A percentile compares a stretch with the other conserved stretches of the same genome.
Evolutionary conservation across 1,140 invertebrate genomes (phyloP).

Genomic region (Rhopalosiphum maidis): DNA sequence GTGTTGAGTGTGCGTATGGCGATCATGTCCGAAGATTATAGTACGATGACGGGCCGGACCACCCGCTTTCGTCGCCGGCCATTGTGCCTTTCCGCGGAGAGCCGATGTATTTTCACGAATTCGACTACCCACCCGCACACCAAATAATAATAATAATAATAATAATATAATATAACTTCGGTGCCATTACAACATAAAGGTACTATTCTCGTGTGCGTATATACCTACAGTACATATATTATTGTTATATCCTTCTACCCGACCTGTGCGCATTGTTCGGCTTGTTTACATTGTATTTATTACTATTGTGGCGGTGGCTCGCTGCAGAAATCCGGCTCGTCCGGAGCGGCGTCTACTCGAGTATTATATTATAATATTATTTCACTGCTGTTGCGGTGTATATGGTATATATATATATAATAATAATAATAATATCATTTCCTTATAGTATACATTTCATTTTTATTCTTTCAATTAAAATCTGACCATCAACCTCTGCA

Average conservation of each 20-base stretch:
- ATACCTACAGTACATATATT: background rate
- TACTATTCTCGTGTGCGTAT: background rate
- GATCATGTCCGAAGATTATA: background rate
- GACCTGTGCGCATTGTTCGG: conserved; percentile 2
- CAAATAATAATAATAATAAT: background rate
- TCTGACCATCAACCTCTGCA: background rate
- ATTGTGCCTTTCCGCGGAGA: conserved; percentile 6
- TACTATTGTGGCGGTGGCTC: background rate
- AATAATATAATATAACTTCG: conserved; percentile 4
- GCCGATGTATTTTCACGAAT: background rate
- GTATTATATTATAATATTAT: background rate
- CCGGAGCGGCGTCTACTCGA: background rate
- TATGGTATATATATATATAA: too few relatives aligned
- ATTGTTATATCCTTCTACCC: background rate
- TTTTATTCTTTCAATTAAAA: background rate
- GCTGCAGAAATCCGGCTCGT: background rate
- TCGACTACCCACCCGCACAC: background rate
- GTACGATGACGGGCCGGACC: conserved; percentile 33
- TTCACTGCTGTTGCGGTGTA: background rate
- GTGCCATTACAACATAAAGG: background rate
- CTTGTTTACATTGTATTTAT: conserved; percentile 22
- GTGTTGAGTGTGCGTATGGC: background rate
- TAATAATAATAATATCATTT: background rate
- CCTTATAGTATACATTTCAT: background rate
- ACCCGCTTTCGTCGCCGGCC: conserved; percentile 43